Evolutionary conservation across 2,888 invertebrate species (phyloP), one percentile per base, ranked within the genome.

Genomic region (Eupeodes luniger): DNA sequence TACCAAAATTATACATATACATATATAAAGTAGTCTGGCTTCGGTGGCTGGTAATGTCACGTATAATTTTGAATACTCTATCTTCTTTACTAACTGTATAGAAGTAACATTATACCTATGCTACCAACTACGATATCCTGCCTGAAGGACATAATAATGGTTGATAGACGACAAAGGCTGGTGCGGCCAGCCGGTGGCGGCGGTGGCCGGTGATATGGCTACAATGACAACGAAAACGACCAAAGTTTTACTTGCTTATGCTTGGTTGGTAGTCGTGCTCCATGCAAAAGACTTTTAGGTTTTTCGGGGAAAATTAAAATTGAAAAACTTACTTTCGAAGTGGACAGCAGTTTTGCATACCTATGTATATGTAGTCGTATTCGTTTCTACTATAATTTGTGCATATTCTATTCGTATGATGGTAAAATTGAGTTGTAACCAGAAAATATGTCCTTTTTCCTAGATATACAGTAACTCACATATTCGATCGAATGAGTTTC

Each of bases 301-400:
- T 36, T 69, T 49, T 44, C 19, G 27, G 47, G 14, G 44, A 83
- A 72, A 59, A 83, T 78, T 83, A 79, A 83, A 79, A 83, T 83
- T 83, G 83, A 80, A 80, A 84, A 84, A 84, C 74, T 79, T 61
- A 84, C 80, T 75, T 69, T 57, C 47, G 55, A 57, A 62, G 69
- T 80, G 61, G 72, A 69, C 64, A 76, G 59, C 84, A 85, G 84
- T 85, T 88, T 36, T 77, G 88, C 85, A 88, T 85, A 80, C 67
- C 69, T 49, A 36, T 66, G 47, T 49, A 11, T 14, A n/a, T 36
- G 19, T 34, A 36, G 19, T 19, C 19, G 55, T 36, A 49, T 27
- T 27, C 47, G 1, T 40, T 7, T 5, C 40, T 40, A 5, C 40
- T 40, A 9, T 40, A 40, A 40, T 40, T 40, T 40, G 40, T 34